phyloP scores from a whole-genome alignment of 2,888 invertebrate species.

The Apamea anceps region DNA sequence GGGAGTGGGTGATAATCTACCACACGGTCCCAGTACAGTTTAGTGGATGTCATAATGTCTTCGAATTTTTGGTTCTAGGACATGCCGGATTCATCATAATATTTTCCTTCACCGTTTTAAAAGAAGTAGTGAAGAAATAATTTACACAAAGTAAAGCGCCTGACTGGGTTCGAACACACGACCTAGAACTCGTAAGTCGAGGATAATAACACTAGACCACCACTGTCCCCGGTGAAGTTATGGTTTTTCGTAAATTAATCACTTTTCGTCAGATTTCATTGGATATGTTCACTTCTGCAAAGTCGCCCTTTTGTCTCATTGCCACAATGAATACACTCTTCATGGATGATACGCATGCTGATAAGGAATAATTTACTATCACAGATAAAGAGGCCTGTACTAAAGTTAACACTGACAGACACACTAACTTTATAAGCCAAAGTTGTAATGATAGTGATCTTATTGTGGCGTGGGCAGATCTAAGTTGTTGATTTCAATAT shows the following conservation, averaged over 20 bases:
- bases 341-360: not conserved
- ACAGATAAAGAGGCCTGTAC: not conserved
- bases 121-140: not conserved
- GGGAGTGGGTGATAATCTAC: not conserved
- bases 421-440: slow-evolving; percentile 17
- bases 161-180: not conserved
- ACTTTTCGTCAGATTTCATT: not conserved
- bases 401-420: slow-evolving; percentile 29
- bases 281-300: not conserved
- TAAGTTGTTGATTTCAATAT: slow-evolving; percentile 59
- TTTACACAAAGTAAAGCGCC: not conserved
- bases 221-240: not conserved
- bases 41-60: not conserved
- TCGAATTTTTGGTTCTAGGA: not conserved
- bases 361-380: not conserved
- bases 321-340: too few relatives aligned
- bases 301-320: not conserved
- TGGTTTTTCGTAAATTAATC: not conserved
- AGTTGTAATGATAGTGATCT: slow-evolving; percentile 58
- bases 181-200: too few relatives aligned
- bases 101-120: not conserved
- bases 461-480: slow-evolving; percentile 51
- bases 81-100: not conserved
- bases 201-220: not conserved
- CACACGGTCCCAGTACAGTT: not conserved